phyloP scores from a whole-genome alignment of 2,113 vertebrate species.

The Struthidea cinerea region DNA sequence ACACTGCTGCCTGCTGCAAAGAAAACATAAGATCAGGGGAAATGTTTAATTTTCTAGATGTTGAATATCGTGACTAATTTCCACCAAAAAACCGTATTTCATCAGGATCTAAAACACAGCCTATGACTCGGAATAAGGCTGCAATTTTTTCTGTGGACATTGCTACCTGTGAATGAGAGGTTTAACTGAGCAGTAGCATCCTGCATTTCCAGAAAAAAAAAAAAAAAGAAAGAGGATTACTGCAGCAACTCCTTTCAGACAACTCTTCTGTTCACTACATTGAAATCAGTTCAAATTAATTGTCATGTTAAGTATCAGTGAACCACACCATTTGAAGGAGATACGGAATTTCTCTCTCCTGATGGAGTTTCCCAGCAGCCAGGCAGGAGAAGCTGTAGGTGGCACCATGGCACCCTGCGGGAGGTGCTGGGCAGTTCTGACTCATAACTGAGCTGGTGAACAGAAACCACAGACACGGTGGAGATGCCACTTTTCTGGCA shows the following conservation, averaged over 20 bases:
- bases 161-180: neutral
- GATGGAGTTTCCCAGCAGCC: neutral
- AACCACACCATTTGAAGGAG: neutral
- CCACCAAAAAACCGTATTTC: neutral
- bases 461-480: neutral
- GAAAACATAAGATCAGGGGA: neutral
- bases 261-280: neutral
- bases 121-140: neutral
- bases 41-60: neutral
- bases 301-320: neutral
- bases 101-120: neutral
- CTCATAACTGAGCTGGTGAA: neutral
- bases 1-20: neutral
- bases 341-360: fast-evolving
- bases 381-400: neutral
- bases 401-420: neutral
- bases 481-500: neutral
- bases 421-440: neutral
- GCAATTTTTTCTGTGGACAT: neutral
- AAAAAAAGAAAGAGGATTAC: neutral
- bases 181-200: neutral
- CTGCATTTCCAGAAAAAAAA: neutral
- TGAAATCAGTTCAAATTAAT: neutral
- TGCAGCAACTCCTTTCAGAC: neutral
- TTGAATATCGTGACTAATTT: neutral